These are phyloP conservation scores for Parauchenoglanis ngamensis DNA, from an alignment of 2,797 vertebrate species.

Conservation along the genomic window DNA sequence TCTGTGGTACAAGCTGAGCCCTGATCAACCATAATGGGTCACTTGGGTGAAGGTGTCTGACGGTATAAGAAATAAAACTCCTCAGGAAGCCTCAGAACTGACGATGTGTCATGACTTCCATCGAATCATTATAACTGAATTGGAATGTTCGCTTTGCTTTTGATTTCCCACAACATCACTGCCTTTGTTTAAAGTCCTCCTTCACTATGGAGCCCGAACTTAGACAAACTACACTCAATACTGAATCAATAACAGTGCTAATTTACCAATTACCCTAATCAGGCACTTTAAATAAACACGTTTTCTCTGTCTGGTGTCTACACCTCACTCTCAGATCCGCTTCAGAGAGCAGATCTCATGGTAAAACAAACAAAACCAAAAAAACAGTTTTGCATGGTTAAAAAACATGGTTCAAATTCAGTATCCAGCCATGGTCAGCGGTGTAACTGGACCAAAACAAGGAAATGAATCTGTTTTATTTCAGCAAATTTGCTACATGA, in stretches of 20 bases:
- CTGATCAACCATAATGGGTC: background rate
- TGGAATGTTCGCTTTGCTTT: slow-evolving; percentile 49
- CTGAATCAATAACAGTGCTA: slow-evolving; percentile 75
- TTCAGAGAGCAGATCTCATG: slow-evolving; percentile 16
- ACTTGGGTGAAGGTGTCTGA: background rate
- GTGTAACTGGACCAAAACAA: background rate
- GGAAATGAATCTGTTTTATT: background rate
- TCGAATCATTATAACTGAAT: background rate
- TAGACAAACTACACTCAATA: slow-evolving; percentile 63
- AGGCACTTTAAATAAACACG: slow-evolving; percentile 76
- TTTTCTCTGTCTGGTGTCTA: slow-evolving; percentile 32
- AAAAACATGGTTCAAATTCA: background rate
- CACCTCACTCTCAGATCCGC: slow-evolving; percentile 52
- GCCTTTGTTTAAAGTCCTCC: slow-evolving; percentile 72
- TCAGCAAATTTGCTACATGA: background rate
- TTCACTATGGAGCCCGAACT: slow-evolving; percentile 59
- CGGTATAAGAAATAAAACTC: background rate
- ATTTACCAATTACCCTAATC: slow-evolving; percentile 78
- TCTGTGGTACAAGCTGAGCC: background rate
- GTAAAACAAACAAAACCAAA: background rate
- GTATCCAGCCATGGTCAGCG: background rate
- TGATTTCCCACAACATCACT: slow-evolving; percentile 64
- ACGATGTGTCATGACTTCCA: background rate
- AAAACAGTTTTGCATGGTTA: background rate
- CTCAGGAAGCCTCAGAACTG: background rate